Conservation (phyloP, 2,888 invertebrate species). For the Cynaeus angustus region DNA sequence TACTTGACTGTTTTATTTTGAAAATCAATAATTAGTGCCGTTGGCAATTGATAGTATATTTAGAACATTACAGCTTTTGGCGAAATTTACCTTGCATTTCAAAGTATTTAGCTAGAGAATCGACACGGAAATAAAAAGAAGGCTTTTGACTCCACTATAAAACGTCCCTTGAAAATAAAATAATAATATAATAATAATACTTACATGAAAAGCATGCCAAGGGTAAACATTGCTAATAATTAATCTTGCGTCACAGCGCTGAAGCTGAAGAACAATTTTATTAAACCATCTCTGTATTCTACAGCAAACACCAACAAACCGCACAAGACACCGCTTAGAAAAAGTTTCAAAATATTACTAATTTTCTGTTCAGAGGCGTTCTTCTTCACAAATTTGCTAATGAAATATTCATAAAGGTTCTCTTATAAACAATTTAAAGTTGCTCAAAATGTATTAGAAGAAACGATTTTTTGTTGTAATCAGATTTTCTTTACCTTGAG, state of each 20-base stretch:
- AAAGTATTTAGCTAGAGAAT: slow-evolving; percentile 57
- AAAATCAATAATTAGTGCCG: no score
- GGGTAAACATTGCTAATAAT: slow-evolving; percentile 78
- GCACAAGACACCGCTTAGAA: slow-evolving; percentile 79
- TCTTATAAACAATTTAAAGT: slow-evolving; percentile 78
- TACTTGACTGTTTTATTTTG: no score
- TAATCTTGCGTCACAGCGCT: slow-evolving; percentile 71
- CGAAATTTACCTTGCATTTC: slow-evolving; percentile 54
- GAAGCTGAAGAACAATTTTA: slow-evolving; percentile 77
- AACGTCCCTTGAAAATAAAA: slow-evolving; percentile 69
- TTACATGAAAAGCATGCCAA: slow-evolving; percentile 80
- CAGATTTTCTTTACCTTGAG: slow-evolving; percentile 71
- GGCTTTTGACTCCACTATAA: slow-evolving; percentile 55
- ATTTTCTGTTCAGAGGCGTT: slow-evolving; percentile 65
- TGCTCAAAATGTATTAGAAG: slow-evolving; percentile 77
- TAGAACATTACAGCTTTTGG: slow-evolving; percentile 57
- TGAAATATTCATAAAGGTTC: slow-evolving; percentile 79
- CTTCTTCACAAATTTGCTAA: slow-evolving; percentile 74
- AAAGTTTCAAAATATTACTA: slow-evolving; percentile 73
- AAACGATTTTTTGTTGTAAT: background rate
- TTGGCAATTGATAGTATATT: slow-evolving; percentile 19
- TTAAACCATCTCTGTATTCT: slow-evolving; percentile 68
- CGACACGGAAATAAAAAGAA: slow-evolving; percentile 51
- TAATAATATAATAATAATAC: no score
- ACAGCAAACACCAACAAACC: slow-evolving; percentile 80